A percentile compares a stretch with the other conserved stretches of the same genome.
These are phyloP conservation scores for Taphrorychus bicolor DNA, from an alignment of 2,888 invertebrate species.

Conservation along the genomic window DNA sequence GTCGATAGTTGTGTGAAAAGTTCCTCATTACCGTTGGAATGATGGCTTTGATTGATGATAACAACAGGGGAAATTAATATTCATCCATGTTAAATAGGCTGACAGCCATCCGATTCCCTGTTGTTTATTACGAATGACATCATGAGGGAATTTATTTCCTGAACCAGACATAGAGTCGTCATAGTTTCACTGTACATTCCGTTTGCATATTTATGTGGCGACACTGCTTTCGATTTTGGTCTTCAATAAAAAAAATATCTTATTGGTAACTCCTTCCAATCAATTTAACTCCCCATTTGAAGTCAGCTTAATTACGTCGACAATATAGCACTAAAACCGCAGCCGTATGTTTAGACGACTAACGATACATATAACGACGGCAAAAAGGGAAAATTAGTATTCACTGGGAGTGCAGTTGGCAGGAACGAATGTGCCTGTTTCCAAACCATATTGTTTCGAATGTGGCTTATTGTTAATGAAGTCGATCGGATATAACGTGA, in stretches of 20 bases:
- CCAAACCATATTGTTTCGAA: neutral
- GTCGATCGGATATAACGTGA: neutral
- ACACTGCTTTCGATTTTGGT: no score
- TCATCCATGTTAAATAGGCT: constrained; percentile 2
- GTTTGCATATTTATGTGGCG: neutral
- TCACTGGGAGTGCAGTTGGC: neutral
- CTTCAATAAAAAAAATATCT: neutral
- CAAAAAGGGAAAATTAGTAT: constrained; percentile 1
- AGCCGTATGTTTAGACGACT: constrained; percentile 1
- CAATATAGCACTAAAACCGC: constrained; percentile 4
- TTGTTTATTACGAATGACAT: constrained; percentile 3
- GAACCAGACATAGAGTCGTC: neutral
- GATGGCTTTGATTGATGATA: constrained; percentile 4
- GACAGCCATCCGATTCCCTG: neutral
- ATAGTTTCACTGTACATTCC: neutral
- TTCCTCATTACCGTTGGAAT: neutral
- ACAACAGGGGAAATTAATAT: constrained; percentile 7
- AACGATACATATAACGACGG: neutral
- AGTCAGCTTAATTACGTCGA: neutral
- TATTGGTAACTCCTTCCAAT: neutral
- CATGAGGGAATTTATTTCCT: constrained; percentile 4
- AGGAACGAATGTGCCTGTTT: neutral
- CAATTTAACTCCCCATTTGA: neutral
- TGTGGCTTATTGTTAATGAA: neutral
- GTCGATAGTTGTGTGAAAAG: constrained; percentile 1